A percentile compares a stretch with the other conserved stretches of the same genome.
These are phyloP conservation scores for Axis porcinus DNA, from an alignment of 2,113 vertebrate genomes.

Conservation along the genomic window DNA sequence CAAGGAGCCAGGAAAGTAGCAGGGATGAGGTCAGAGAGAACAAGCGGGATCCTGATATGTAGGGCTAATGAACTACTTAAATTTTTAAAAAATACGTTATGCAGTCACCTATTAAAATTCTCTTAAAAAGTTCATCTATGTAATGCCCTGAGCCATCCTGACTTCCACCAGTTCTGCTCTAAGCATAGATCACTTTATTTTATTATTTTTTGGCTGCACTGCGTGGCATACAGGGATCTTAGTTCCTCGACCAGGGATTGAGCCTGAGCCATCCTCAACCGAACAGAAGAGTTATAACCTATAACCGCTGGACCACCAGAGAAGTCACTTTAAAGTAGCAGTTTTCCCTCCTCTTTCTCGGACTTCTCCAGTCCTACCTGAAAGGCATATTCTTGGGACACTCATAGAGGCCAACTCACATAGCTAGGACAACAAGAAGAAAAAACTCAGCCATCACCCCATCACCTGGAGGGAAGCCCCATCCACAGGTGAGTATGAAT, in stretches of 20 bases:
- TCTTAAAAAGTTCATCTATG: not conserved
- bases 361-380: not conserved
- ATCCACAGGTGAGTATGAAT: not conserved
- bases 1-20: not conserved
- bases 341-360: not conserved
- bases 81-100: not conserved
- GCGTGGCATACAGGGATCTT: not conserved
- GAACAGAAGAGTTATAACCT: not conserved
- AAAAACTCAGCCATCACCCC: not conserved
- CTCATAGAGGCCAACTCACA: not conserved
- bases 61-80: not conserved
- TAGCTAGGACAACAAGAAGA: not conserved
- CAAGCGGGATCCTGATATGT: not conserved
- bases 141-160: not conserved
- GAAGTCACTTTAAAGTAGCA: not conserved
- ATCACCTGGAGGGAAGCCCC: not conserved
- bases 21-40: not conserved
- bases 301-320: not conserved
- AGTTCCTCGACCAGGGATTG: not conserved
- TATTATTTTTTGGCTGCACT: not conserved
- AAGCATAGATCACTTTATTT: not conserved
- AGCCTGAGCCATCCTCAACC: not conserved
- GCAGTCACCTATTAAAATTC: not conserved
- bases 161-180: not conserved
- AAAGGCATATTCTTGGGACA: conserved; percentile 2